phyloP scores from a whole-genome alignment of 2,113 vertebrate species.

The Merops nubicus region DNA sequence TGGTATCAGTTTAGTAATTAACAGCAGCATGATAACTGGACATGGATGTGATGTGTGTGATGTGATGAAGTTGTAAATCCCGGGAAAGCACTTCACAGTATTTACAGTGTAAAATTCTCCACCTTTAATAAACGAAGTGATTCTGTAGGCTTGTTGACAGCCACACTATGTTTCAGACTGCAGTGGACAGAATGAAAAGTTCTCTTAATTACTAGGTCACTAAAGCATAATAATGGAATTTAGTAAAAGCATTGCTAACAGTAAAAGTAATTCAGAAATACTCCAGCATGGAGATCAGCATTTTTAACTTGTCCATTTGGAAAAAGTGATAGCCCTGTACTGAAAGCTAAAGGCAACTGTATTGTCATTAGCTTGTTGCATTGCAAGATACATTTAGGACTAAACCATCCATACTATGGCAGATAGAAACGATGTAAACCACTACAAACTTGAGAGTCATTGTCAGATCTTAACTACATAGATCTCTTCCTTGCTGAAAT shows the following conservation, averaged over 20 bases:
- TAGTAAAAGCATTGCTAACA: neutral
- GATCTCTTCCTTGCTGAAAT: neutral
- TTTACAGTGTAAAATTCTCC: neutral
- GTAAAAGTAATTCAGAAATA: neutral
- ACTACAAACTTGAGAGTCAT: neutral
- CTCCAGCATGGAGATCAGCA: neutral
- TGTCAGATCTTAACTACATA: neutral
- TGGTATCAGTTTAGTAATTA: slow-evolving; percentile 15
- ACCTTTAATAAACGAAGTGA: neutral
- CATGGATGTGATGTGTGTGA: neutral
- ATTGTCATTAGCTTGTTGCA: slow-evolving; percentile 40
- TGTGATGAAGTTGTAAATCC: neutral
- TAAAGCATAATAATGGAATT: neutral
- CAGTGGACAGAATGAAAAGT: neutral
- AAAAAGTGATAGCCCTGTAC: slow-evolving; percentile 17
- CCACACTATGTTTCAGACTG: neutral
- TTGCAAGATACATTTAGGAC: slow-evolving; percentile 51
- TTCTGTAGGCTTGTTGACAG: neutral
- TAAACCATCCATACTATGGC: neutral
- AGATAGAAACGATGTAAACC: slow-evolving; percentile 15
- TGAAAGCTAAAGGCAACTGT: slow-evolving; percentile 27
- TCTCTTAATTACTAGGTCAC: neutral
- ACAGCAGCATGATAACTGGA: neutral
- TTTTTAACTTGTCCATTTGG: slow-evolving; percentile 37
- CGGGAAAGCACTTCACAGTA: neutral